Evolutionary conservation across 2,888 invertebrate genomes (phyloP).

Genomic region (Hoplodrina blanda): DNA sequence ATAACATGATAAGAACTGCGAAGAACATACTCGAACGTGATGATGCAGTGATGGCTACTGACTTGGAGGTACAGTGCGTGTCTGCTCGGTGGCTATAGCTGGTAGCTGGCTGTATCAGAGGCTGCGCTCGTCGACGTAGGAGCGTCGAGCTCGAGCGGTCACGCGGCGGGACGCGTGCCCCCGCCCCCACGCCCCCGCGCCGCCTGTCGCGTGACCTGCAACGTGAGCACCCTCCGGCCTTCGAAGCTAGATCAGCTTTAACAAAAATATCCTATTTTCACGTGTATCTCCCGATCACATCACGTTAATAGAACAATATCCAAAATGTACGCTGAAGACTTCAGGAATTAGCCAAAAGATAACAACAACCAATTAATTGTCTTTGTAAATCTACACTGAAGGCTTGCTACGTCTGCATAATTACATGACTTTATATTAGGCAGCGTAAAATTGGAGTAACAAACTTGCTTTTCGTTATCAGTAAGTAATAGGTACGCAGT

Average conservation of each 20-base stretch:
- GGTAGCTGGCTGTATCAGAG: slow-evolving; percentile 4
- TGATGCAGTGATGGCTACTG: no score
- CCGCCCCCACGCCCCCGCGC: slow-evolving; percentile 19
- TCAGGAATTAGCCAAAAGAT: not conserved
- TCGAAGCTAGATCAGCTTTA: slow-evolving; percentile 49
- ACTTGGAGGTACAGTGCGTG: not conserved
- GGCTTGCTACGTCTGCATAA: not conserved
- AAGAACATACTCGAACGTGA: no score
- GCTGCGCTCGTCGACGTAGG: slow-evolving; percentile 13
- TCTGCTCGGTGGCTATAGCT: not conserved
- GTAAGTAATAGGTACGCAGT: not conserved
- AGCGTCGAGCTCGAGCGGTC: slow-evolving; percentile 15
- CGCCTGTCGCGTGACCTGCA: slow-evolving; percentile 45
- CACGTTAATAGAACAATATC: slow-evolving; percentile 5
- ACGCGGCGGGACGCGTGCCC: slow-evolving; percentile 44
- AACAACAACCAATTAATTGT: not conserved
- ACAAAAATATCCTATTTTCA: slow-evolving; percentile 48
- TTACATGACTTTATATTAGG: not conserved
- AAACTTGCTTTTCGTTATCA: not conserved
- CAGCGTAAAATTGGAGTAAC: not conserved
- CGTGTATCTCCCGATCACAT: slow-evolving; percentile 33
- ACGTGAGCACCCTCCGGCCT: slow-evolving; percentile 65
- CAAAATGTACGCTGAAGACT: not conserved
- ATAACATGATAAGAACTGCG: no score
- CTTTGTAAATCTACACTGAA: not conserved